phyloP scores from a whole-genome alignment of 2,888 invertebrate species.

The Lithophane ornitopus region DNA sequence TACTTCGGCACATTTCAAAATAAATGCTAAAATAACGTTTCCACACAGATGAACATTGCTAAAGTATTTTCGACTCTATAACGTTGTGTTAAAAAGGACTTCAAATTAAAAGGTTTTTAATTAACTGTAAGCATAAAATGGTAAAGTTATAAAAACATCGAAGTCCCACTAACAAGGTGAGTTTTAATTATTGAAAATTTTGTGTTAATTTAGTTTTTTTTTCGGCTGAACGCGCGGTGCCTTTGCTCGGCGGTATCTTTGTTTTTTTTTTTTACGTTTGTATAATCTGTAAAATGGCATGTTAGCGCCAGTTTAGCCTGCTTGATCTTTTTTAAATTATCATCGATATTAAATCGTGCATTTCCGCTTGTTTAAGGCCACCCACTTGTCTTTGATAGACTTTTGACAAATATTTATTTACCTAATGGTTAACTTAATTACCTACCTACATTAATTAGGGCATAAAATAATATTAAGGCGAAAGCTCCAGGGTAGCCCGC shows the following conservation, averaged over 20 bases:
- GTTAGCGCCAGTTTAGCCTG: conserved; percentile 83
- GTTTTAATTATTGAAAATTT: conserved; percentile 88
- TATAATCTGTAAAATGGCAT: conserved; percentile 89
- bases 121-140: conserved; percentile 29
- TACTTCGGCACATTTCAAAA: conserved; percentile 78
- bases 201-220: conserved; percentile 88
- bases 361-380: conserved; percentile 82
- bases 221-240: conserved; percentile 77
- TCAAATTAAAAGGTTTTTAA: not conserved
- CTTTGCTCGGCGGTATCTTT: conserved; percentile 79
- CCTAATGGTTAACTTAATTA: conserved; percentile 8
- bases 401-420: conserved; percentile 52
- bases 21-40: conserved; percentile 38
- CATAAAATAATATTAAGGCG: conserved; percentile 28
- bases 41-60: not conserved
- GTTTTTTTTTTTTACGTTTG: conserved; percentile 80
- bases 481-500: no score
- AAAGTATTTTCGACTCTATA: conserved; percentile 31
- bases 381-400: conserved; percentile 63
- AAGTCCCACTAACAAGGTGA: conserved; percentile 85
- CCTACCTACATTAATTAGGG: not conserved
- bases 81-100: conserved; percentile 7
- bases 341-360: conserved; percentile 79
- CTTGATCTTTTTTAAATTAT: conserved; percentile 83
- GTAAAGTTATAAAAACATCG: conserved; percentile 79